Evolutionary conservation across 2,888 invertebrate species (phyloP), one percentile per base, ranked within the genome.

Genomic region (Aphidius colemani): DNA sequence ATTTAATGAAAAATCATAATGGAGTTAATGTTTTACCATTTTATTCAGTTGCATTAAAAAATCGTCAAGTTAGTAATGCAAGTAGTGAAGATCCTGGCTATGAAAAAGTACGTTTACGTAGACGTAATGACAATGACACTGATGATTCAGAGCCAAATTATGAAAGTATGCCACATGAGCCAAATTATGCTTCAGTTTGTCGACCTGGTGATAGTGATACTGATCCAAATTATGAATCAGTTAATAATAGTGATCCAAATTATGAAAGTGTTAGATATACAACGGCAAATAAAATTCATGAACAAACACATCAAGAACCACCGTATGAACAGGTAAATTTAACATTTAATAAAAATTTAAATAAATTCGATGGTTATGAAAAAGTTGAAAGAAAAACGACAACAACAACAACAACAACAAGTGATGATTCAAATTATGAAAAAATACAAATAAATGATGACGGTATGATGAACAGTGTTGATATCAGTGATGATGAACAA

Each of bases 231-330:
- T 90, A 90, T 72, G 90, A 90, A 73, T 88, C 88, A 1, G 89
- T 90, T 0, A 85, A 85, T 60, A 88, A 88, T 57, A 85, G 85
- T 55, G 90, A 93, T 84, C 92, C 92, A 0, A 93, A 93, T 78
- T 93, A 93, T 74, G 93, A 93, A 78, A 92, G 91, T 69, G 92
- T 93, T 0, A 90, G 90, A 70, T 92, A 91, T 81, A 2, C 2
- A 2, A 18, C 13, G 2, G 2, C 13, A 18, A 85, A 89, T 73
- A 89, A 88, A 66, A 77, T 88, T 1, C 74, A 83, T 0, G 84
- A 84, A 40, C 51, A 63, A 40, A 43, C 10, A 7, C 84, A 82
- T 65, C 90, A 89, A 59, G 90, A 91, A 58, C 90, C 91, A 0
- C 80, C 82, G 2, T 82, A 82, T 64, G 82, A 82, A 50, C 76